Conservation (phyloP, 2,888 invertebrate genomes). For the Belgica antarctica region DNA sequence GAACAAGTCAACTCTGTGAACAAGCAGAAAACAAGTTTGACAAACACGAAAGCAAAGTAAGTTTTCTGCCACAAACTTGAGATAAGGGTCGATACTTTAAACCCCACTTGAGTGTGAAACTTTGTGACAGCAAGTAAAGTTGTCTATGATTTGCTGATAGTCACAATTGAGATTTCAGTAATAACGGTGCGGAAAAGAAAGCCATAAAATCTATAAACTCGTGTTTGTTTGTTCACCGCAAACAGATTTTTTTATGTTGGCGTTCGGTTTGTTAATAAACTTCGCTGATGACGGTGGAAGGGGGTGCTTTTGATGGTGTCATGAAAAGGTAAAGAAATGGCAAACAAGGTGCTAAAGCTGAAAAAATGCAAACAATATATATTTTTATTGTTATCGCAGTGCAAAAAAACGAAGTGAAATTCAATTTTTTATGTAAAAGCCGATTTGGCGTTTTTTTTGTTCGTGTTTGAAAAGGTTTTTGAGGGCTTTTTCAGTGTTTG, state of each 20-base stretch:
- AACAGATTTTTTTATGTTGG: neutral
- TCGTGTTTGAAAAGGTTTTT: neutral
- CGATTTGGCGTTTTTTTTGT: neutral
- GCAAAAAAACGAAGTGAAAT: neutral
- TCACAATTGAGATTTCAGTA: conserved; percentile 10
- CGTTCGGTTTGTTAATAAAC: neutral
- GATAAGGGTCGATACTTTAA: no score
- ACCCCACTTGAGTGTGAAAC: no score
- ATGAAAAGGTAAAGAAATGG: no score
- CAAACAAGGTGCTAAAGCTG: neutral
- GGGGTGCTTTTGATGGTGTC: neutral
- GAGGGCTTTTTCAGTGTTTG: neutral
- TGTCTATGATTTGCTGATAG: neutral
- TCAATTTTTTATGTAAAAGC: neutral
- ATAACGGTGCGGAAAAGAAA: neutral
- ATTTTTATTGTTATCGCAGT: neutral
- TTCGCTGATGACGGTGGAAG: neutral
- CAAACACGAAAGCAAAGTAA: no score
- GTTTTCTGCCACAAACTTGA: no score
- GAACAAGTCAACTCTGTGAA: no score
- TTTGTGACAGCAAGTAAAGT: no score
- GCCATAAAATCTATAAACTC: conserved; percentile 8
- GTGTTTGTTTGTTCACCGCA: neutral
- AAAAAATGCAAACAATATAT: conserved; percentile 15
- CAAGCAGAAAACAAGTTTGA: no score